Evolutionary conservation across 2,113 vertebrate species (phyloP).

Genomic region (Muntiacus reevesi): DNA sequence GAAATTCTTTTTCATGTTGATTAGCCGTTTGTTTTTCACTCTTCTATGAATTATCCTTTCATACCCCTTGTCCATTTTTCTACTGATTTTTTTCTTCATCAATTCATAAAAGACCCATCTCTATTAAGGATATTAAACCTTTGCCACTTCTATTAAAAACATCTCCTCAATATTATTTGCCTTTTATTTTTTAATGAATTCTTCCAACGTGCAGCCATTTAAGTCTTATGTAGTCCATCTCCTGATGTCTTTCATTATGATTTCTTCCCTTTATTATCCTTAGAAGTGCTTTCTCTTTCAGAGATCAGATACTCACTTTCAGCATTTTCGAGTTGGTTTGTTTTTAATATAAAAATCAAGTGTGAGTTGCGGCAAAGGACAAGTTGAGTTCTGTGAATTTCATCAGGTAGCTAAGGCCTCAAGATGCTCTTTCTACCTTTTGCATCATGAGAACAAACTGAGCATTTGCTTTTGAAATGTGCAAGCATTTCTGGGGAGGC

Average conservation of each 20-base stretch:
- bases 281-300: neutral
- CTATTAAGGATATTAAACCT: conserved; percentile 36
- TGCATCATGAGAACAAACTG: conserved; percentile 27
- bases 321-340: neutral
- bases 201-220: neutral
- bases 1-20: conserved; percentile 39
- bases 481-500: neutral
- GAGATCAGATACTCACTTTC: conserved; percentile 10
- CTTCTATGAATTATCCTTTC: conserved; percentile 29
- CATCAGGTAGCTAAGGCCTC: neutral
- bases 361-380: neutral
- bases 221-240: neutral
- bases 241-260: neutral
- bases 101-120: conserved; percentile 35
- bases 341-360: neutral
- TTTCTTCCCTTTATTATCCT: conserved; percentile 12
- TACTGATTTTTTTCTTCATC: conserved; percentile 20
- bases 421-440: conserved; percentile 43
- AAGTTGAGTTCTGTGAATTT: neutral
- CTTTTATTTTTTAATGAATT: conserved; percentile 62
- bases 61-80: conserved; percentile 22
- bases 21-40: neutral
- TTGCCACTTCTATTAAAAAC: conserved; percentile 31
- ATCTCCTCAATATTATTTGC: conserved; percentile 6
- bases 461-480: neutral